These are phyloP conservation scores for Amazona vittata DNA, from an alignment of 2,113 vertebrate genomes.

Conservation along the genomic window DNA sequence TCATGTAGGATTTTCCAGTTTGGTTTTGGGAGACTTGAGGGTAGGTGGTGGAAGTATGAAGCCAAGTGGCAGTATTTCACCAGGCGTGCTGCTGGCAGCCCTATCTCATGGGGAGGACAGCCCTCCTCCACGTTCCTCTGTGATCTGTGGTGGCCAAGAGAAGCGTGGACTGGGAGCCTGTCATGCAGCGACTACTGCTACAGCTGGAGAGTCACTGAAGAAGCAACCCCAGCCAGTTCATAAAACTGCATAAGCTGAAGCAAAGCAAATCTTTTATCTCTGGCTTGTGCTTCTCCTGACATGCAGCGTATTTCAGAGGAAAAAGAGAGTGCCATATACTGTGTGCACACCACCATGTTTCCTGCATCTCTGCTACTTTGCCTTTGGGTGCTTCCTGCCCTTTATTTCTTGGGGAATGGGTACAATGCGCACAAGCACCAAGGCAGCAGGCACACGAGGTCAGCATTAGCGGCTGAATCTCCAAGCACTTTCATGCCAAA, in stretches of 20 bases:
- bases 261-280: not conserved
- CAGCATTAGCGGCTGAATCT: not conserved
- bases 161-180: not conserved
- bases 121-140: rapidly evolving
- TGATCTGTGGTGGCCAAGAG: not conserved
- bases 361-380: not conserved
- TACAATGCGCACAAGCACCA: not conserved
- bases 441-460: not conserved
- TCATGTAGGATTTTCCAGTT: not conserved
- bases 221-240: not conserved
- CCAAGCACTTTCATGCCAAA: not conserved
- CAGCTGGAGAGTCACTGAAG: not conserved
- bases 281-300: not conserved
- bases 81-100: not conserved
- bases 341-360: not conserved
- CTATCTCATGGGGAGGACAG: not conserved
- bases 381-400: not conserved
- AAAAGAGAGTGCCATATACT: not conserved
- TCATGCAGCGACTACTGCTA: not conserved
- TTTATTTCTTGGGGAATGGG: not conserved
- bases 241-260: not conserved
- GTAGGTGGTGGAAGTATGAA: not conserved
- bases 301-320: not conserved
- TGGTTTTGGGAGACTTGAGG: not conserved
- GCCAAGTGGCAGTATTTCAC: not conserved